Evolutionary conservation across 2,888 invertebrate species (phyloP).

Genomic region (Stenotaenia linearis): DNA sequence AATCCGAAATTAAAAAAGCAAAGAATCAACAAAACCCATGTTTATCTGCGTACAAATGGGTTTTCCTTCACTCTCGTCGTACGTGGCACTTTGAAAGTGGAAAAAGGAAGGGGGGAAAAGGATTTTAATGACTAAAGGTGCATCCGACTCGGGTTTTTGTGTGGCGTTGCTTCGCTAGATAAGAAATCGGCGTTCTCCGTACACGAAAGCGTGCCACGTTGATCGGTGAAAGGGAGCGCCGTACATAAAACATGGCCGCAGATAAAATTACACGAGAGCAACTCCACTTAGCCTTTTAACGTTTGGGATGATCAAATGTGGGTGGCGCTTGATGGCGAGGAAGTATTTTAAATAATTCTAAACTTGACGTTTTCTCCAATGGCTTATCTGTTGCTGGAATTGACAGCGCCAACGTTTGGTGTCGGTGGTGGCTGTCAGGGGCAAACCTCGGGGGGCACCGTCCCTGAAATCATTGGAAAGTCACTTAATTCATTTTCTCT

Average conservation of each 20-base stretch:
- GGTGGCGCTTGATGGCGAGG: neutral
- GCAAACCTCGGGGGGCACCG: neutral
- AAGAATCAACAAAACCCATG: no score
- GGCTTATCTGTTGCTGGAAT: neutral
- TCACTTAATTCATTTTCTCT: constrained; percentile 14
- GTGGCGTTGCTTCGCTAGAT: neutral
- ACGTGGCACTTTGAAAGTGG: neutral
- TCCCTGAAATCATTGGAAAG: constrained; percentile 5
- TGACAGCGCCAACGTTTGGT: neutral
- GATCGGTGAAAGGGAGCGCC: neutral
- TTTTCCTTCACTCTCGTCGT: neutral
- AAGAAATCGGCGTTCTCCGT: neutral
- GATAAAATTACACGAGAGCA: neutral
- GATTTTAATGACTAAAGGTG: neutral
- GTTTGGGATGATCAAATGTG: neutral
- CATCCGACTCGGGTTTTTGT: neutral
- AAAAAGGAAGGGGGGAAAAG: neutral
- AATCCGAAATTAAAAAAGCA: no score
- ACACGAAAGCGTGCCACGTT: neutral
- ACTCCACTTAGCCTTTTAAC: neutral
- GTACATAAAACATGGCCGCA: neutral
- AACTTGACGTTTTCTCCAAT: neutral
- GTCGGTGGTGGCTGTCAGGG: neutral
- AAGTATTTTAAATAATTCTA: constrained; percentile 1
- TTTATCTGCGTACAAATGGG: neutral